Evolutionary conservation across 2,797 vertebrate species (phyloP), one percentile per base, ranked within the genome.

Genomic region (Gambelia wislizenii): DNA sequence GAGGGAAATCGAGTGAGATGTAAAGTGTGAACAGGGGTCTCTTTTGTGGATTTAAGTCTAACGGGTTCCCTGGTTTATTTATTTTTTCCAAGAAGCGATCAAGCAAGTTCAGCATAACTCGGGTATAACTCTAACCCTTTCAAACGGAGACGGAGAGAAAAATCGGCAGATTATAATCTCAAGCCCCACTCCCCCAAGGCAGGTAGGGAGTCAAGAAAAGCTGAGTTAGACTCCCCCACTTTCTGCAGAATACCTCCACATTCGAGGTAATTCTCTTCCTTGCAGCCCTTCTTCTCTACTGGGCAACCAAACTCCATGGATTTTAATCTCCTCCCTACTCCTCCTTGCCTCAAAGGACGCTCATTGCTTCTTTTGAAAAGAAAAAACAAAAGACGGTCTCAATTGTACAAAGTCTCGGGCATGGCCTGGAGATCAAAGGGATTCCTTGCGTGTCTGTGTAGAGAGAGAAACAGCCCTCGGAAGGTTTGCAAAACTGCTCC

Each of bases 401-500:
- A 90, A 86, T 6, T 52, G 84, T 82, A 86, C 47, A 86, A 78
- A 88, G 75, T 91, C 67, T 83, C 69, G 13, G 72, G 33, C 76
- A 91, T 6, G 76, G 84, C 52, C 47, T 36, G 91, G 82, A 89
- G 92, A 95, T 94, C 93, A 93, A 93, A 95, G 92, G 87, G 0
- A 42, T 72, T 90, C 79, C 42, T 81, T 83, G 88, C 84, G 91
- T 91, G 91, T 94, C 89, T 93, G 91, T 85, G 89, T 33, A 86
- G 91, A 93, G 89, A 93, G 94, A 90, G 79, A 91, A 91, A 87
- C 90, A 91, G 82, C 64, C 83, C 85, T 72, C 25, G 0, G 22
- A 10, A 14, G 30, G 61, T 52, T 22, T 36, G 64, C 42, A 9
- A 69, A 49, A 59, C 27, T 44, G 36, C 2, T 30, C 59, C 27